Conservation (phyloP, 2,797 vertebrate species). For the Danio kyathit region DNA sequence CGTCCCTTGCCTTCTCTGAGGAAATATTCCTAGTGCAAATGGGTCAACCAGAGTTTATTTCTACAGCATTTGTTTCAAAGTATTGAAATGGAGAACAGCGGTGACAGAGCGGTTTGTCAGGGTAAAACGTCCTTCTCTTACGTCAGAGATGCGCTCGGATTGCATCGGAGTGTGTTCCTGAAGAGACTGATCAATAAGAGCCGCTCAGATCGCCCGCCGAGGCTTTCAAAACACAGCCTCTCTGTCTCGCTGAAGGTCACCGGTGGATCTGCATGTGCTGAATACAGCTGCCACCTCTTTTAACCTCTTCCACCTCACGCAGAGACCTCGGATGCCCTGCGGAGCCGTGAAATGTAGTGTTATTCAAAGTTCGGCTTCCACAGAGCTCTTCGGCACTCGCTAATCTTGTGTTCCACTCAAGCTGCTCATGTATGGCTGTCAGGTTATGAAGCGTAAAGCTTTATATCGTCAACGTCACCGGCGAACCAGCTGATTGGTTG, state of each 20-base stretch:
- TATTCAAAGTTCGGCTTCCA: background rate
- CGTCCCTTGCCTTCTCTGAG: no score
- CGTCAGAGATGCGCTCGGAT: constrained; percentile 52
- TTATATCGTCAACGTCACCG: background rate
- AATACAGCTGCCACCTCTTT: constrained; percentile 65
- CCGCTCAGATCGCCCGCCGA: constrained; percentile 65
- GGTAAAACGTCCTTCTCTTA: constrained; percentile 54
- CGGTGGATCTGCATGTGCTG: constrained; percentile 59
- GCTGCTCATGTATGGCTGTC: constrained; percentile 63
- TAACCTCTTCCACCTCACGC: constrained; percentile 57
- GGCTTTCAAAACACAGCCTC: constrained; percentile 61
- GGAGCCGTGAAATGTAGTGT: background rate
- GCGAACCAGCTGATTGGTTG: background rate
- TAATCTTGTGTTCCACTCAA: constrained; percentile 68
- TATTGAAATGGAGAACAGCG: constrained; percentile 19
- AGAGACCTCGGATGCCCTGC: background rate
- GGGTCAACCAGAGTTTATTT: background rate
- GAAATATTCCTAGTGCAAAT: background rate
- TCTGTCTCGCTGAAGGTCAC: constrained; percentile 74
- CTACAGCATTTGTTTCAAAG: constrained; percentile 26
- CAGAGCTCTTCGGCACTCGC: constrained; percentile 24
- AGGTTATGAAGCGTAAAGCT: constrained; percentile 48
- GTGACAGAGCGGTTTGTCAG: constrained; percentile 44
- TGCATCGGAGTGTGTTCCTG: constrained; percentile 57
- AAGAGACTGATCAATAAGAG: constrained; percentile 70